phyloP scores from a whole-genome alignment of 2,113 vertebrate genomes.

The Lipophrys pholis region DNA sequence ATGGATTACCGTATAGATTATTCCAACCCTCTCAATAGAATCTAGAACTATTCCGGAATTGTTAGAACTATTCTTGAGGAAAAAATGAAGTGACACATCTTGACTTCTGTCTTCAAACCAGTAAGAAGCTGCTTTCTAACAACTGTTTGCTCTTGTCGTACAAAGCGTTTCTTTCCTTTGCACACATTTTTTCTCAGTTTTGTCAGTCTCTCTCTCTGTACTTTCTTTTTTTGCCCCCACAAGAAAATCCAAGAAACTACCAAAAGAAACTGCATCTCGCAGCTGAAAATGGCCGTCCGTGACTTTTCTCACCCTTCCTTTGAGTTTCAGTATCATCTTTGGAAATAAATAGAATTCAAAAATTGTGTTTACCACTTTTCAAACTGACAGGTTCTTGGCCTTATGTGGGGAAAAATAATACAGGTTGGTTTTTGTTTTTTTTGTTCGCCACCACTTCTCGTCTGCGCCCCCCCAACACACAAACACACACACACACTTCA shows the following conservation, averaged over 20 bases:
- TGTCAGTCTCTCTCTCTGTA: neutral
- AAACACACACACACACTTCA: neutral
- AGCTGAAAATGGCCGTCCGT: neutral
- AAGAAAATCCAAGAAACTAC: neutral
- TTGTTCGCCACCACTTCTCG: neutral
- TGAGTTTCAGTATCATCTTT: constrained; percentile 16
- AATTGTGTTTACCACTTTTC: constrained; percentile 13
- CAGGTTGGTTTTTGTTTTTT: neutral
- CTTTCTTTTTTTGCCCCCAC: neutral
- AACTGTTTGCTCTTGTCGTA: neutral
- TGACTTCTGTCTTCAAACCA: too few species aligned
- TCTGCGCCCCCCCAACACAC: too few species aligned
- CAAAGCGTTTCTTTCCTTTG: neutral
- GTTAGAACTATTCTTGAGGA: too few species aligned
- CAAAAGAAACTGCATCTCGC: neutral
- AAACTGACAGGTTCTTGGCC: constrained; percentile 20
- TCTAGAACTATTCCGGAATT: too few species aligned
- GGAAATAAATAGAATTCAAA: constrained; percentile 6
- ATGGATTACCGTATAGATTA: too few species aligned
- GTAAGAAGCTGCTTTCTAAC: neutral
- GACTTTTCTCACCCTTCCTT: constrained; percentile 6
- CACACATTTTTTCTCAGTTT: neutral
- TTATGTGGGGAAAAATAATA: neutral
- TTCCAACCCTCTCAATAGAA: too few species aligned
- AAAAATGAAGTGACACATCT: too few species aligned